A percentile compares a stretch with the other conserved stretches of the same genome.
These are phyloP conservation scores for Andrena minutula DNA, from an alignment of 2,888 invertebrate genomes.

Conservation along the genomic window DNA sequence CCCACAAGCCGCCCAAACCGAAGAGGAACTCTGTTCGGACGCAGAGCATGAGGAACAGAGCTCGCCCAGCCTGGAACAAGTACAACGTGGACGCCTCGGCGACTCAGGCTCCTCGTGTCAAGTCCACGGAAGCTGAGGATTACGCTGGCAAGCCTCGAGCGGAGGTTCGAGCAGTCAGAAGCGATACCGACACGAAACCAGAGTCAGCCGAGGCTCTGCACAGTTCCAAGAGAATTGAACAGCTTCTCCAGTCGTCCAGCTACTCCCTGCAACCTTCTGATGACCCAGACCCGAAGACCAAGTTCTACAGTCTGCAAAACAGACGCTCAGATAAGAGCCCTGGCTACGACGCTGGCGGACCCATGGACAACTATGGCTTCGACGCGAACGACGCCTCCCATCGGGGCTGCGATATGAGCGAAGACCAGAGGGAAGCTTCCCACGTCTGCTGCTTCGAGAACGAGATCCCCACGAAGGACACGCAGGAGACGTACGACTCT, in stretches of 20 bases:
- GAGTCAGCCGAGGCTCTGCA: constrained; percentile 35
- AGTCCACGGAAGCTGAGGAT: constrained; percentile 35
- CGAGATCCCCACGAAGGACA: constrained; percentile 78
- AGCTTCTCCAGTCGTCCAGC: constrained; percentile 56
- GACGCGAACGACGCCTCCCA: constrained; percentile 40
- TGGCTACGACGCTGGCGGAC: constrained; percentile 12
- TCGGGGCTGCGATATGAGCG: not conserved
- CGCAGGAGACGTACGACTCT: constrained; percentile 78
- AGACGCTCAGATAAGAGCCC: constrained; percentile 37
- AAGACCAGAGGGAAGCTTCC: constrained; percentile 1
- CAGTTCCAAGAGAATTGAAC: constrained; percentile 51
- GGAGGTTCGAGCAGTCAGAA: constrained; percentile 13
- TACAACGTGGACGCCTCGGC: constrained; percentile 69
- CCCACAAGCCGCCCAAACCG: constrained; percentile 91
- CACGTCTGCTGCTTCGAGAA: constrained; percentile 68
- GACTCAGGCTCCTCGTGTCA: constrained; percentile 42
- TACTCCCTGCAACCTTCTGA: constrained; percentile 43
- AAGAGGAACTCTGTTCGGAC: constrained; percentile 80
- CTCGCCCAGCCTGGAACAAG: constrained; percentile 80
- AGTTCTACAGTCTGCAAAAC: constrained; percentile 70
- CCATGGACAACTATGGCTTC: constrained; percentile 46
- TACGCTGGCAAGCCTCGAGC: constrained; percentile 22
- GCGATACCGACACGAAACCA: constrained; percentile 10
- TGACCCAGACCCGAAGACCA: constrained; percentile 52
- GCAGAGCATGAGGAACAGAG: constrained; percentile 81